Evolutionary conservation across 2,113 vertebrate species (phyloP), one percentile per base, ranked within the genome.

Genomic region (Saccopteryx bilineata): DNA sequence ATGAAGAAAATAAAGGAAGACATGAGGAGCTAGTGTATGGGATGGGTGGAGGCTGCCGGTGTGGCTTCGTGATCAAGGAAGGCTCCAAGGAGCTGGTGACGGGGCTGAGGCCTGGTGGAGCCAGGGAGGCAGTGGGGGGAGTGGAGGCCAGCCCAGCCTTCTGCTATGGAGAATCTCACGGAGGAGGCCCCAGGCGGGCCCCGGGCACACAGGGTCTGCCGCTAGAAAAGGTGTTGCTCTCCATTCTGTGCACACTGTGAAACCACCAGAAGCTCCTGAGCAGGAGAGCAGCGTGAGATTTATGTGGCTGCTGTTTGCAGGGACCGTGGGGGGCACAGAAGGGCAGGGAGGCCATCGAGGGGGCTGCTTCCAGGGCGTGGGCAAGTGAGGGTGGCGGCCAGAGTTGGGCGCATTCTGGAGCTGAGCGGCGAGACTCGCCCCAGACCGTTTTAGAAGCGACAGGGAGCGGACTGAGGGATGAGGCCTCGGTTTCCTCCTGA

Each of bases 91-190:
- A 18, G 61, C 61, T n/a, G 58, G 86, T 9, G 60, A 52, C 7
- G 0, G 24, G 48, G 50, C 61, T 2, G 1, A 31, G 74, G 87
- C 15, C 3, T 23, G 61, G 46, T 7, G 39, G 50, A 24, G 21
- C 1, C 0, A 24, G 68, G 58, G 11, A 33, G 76, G 46, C 52
- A 18, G n/a, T 0, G 2, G 50, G 58, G 31, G 33, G 76, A 21
- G 21, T 3, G 13, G 4, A 26, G 66, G 28, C 68, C n/a, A 31
- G 63, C n/a, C 9, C 33, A 46, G 18, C 63, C 54, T 68, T n/a
- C 21, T 18, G 13, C 19, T 0, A 0, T 0, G 31, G 78, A 23
- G 13, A 10, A 5, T 26, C 0, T 0, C 1, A 1, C 4, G 3
- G 31, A 2, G 14, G 5, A 23, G 60, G 26, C 58, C 68, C 68